Base-by-base conservation (phyloP, 1,140 invertebrate genomes). In the Ceratoteleas bidentatus region DNA sequence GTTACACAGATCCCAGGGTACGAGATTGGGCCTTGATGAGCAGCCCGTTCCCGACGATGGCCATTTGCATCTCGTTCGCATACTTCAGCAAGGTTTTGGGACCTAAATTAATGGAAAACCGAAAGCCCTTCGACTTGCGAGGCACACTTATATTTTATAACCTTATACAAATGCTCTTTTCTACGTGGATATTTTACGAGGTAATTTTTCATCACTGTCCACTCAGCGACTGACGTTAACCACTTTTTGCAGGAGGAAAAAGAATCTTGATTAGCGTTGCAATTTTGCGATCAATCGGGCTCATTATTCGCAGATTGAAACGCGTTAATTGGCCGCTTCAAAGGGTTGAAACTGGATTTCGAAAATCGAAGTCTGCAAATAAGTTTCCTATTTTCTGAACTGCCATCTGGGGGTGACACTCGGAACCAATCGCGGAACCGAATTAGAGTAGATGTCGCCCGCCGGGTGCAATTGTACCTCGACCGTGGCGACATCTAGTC, bases 171-270 rank as follows among this genome's bases (percentile, higher is more conserved):
- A 97, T 97, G 7, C 83, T 98, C 73, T 97, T 98, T 89, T 97
- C 96, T 87, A 92, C 95, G 38, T 98, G 97, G 96, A 96, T 99
- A 91, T 97, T 97, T 91, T 97, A 97, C 89, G 96, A 97, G 94
- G 97, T 98, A 88, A 87, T 50, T 72, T 64, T 80, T 52, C 56
- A 6, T 2, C 45, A 6, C 24, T 4, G 24, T 24, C 24, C 4
- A 24, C 24, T 24, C 24, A 24, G 4, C 4, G 1, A 4, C 24
- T 24, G 24, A 24, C 24, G 24, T 24, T 24, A 24, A 24, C 24
- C 24, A 24, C 24, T 24, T 24, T 24, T 24, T 24, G 1, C 24
- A 24, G 24, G 24, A 24, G 4, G 4, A 24, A 24, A n/a, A n/a
- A n/a, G n/a, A n/a, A n/a, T n/a, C n/a, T n/a, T n/a, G n/a, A n/a